Conservation (phyloP, 2,888 invertebrate genomes). For the Netelia inedita region DNA sequence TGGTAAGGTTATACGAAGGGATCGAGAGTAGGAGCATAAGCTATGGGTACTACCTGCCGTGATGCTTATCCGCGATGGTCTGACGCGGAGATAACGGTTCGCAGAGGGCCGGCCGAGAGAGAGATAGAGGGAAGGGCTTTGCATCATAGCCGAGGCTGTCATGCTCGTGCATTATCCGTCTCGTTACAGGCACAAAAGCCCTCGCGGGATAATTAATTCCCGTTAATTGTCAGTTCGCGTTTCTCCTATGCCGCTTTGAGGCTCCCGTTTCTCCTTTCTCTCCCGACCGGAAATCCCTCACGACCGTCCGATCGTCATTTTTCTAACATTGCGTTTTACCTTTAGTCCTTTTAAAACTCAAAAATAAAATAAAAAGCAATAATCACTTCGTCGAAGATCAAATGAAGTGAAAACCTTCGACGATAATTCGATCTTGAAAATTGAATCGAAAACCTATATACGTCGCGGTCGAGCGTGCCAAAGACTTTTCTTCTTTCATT, state of each 20-base stretch:
- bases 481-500: background rate
- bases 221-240: slow-evolving; percentile 73
- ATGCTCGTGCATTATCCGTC: slow-evolving; percentile 37
- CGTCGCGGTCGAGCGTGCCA: no score
- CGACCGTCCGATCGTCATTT: no score
- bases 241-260: slow-evolving; percentile 29
- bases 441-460: background rate
- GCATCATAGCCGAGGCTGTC: slow-evolving; percentile 15
- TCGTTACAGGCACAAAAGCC: slow-evolving; percentile 43
- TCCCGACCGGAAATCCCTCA: background rate
- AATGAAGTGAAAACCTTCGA: background rate
- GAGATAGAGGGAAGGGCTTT: background rate
- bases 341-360: no score
- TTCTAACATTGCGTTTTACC: no score
- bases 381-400: no score
- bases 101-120: background rate
- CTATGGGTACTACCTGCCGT: background rate
- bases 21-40: background rate
- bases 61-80: background rate
- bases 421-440: slow-evolving; percentile 5
- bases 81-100: slow-evolving; percentile 31
- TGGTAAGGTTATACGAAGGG: background rate
- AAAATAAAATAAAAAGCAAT: no score
- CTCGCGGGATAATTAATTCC: slow-evolving; percentile 74
- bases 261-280: background rate